Base-by-base conservation (phyloP, 1,140 invertebrate genomes). In the Heliconius hermathena region DNA sequence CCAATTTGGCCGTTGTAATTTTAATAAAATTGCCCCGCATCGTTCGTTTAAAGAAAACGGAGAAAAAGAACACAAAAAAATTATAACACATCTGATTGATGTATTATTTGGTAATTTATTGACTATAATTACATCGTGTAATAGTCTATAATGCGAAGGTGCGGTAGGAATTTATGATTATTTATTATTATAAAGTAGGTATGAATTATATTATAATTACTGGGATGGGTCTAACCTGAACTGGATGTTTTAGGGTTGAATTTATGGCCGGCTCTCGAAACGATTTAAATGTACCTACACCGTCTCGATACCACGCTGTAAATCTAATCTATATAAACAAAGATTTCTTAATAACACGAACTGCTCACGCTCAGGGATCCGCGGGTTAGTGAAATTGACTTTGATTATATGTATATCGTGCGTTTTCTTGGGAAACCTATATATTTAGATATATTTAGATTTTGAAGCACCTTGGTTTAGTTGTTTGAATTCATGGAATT, bases 51-150 rank as follows among this genome's bases (percentile, higher is more conserved):
- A 66, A 66, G n/a, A 66, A 13, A 66, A 66, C 9, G 13, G n/a
- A 76, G 86, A 90, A 88, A 85, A 88, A 82, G 71, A 82, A 84
- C 80, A 83, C 83, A 81, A 85, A 86, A 66, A 88, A 93, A 93
- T 94, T 93, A 93, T 94, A 94, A 94, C 91, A 94, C 93, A 91
- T 93, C 92, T 93, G 92, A 93, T 93, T 92, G 92, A 93, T 93
- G 92, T 92, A 92, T 92, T 94, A 94, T 94, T 94, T 93, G 90
- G 87, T 93, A 93, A 94, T 94, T 94, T 94, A 94, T 94, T 90
- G 93, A 81, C 74, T 89, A 88, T 94, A 94, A 94, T 94, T 93
- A 94, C 91, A 93, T 93, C 90, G 92, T 92, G 91, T 93, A 93
- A 93, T 92, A 90, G 88, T 85, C 80, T 89, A 93, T 93, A 93